Evolutionary conservation across 2,113 vertebrate species (phyloP).

Genomic region (Dissostichus mawsoni): DNA sequence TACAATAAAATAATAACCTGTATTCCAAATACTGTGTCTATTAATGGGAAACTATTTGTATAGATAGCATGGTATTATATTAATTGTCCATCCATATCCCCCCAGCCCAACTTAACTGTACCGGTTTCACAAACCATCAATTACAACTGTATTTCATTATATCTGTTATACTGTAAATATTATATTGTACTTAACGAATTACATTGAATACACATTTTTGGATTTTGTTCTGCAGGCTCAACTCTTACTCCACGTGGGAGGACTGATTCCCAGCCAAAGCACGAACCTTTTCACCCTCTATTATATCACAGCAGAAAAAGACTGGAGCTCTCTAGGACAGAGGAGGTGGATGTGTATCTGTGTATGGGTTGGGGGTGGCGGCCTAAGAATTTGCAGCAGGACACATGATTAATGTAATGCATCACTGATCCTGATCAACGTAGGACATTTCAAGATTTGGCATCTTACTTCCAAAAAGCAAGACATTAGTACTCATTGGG

Average conservation of each 20-base stretch:
- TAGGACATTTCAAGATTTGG: not conserved
- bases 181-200: not conserved
- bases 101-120: not conserved
- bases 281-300: not conserved
- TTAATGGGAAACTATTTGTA: no score
- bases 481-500: not conserved
- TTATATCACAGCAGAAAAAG: not conserved
- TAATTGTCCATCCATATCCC: not conserved
- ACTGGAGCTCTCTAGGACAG: not conserved
- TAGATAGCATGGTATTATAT: not conserved
- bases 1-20: not conserved
- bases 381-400: conserved; percentile 25
- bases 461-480: not conserved
- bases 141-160: not conserved
- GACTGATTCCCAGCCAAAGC: conserved; percentile 8
- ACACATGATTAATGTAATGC: not conserved
- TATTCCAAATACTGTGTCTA: not conserved
- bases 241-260: not conserved
- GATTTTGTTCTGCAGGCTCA: not conserved
- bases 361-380: not conserved
- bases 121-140: not conserved
- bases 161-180: not conserved
- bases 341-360: not conserved
- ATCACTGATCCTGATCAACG: not conserved
- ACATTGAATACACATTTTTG: not conserved